Evolutionary conservation across 2,888 invertebrate species (phyloP).

Genomic region (Charanyca ferruginea): DNA sequence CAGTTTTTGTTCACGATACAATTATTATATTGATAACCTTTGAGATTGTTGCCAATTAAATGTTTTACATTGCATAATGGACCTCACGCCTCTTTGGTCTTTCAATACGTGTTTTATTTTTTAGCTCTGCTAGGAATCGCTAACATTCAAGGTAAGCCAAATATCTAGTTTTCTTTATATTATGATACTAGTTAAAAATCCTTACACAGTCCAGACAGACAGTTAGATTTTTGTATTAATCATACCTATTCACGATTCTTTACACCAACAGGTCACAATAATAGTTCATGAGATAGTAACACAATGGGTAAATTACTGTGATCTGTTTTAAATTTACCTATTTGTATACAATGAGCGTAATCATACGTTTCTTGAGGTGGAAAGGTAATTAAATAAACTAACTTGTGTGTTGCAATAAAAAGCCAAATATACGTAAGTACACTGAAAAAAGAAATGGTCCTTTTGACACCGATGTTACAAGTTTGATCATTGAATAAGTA

Average conservation of each 20-base stretch:
- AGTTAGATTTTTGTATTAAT: too few species aligned
- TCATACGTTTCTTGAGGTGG: too few species aligned
- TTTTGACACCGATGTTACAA: too few species aligned
- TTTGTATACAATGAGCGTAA: slow-evolving; percentile 25
- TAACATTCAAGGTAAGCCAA: background rate
- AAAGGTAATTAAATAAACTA: too few species aligned
- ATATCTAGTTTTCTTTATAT: too few species aligned
- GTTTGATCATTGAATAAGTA: too few species aligned
- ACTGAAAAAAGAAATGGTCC: too few species aligned
- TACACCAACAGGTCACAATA: slow-evolving; percentile 10
- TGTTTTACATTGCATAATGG: background rate
- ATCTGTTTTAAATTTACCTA: slow-evolving; percentile 20
- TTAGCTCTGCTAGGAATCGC: too few species aligned
- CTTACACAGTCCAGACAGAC: slow-evolving; percentile 33
- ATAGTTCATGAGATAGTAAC: slow-evolving; percentile 44
- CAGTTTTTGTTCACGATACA: slow-evolving; percentile 33
- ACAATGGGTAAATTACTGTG: slow-evolving; percentile 40
- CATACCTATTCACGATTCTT: slow-evolving; percentile 6
- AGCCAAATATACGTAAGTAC: too few species aligned
- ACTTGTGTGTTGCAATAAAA: too few species aligned
- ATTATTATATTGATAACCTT: slow-evolving; percentile 19
- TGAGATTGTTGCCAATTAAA: slow-evolving; percentile 5
- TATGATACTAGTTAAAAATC: too few species aligned
- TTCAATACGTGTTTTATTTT: too few species aligned
- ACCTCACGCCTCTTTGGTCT: background rate